Percentiles rank a stretch among this genome's conserved stretches.
Evolutionary conservation across 2,797 vertebrate species (phyloP).

Genomic region (Mus caroli): DNA sequence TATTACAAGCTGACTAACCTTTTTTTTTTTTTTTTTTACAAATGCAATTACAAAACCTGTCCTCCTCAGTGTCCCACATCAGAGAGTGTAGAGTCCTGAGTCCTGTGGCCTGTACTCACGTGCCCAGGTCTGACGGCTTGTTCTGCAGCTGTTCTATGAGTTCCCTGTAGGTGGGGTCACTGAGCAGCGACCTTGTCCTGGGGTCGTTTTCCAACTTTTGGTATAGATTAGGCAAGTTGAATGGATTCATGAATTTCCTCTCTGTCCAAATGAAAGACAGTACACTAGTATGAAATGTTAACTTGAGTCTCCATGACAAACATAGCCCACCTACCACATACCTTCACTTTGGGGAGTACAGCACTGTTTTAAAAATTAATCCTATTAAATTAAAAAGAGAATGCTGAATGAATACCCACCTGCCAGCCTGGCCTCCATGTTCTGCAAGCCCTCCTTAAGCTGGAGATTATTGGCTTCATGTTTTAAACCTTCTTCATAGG

Average conservation of each 20-base stretch:
- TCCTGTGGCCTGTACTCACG: slow-evolving; percentile 88
- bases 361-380: neutral
- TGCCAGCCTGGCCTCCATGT: slow-evolving; percentile 91
- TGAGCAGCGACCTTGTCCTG: slow-evolving; percentile 92
- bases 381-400: neutral
- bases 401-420: slow-evolving; percentile 79
- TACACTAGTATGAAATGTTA: rapidly evolving
- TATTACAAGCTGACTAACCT: rapidly evolving
- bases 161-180: slow-evolving; percentile 94
- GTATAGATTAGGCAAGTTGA: slow-evolving; percentile 94
- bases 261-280: slow-evolving; percentile 87
- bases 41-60: neutral
- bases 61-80: rapidly evolving
- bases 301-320: neutral
- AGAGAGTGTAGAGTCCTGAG: neutral
- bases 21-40: neutral
- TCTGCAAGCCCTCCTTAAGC: slow-evolving; percentile 93
- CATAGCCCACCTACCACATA: neutral
- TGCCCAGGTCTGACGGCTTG: slow-evolving; percentile 94
- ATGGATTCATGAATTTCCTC: slow-evolving; percentile 96
- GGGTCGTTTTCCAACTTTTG: slow-evolving; percentile 95
- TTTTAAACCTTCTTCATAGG: slow-evolving; percentile 95
- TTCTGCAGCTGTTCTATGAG: slow-evolving; percentile 94
- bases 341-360: neutral
- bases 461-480: slow-evolving; percentile 93